Evolutionary conservation across 2,888 invertebrate genomes (phyloP), one percentile per base, ranked within the genome.

Genomic region (Neuroscelio doddi): DNA sequence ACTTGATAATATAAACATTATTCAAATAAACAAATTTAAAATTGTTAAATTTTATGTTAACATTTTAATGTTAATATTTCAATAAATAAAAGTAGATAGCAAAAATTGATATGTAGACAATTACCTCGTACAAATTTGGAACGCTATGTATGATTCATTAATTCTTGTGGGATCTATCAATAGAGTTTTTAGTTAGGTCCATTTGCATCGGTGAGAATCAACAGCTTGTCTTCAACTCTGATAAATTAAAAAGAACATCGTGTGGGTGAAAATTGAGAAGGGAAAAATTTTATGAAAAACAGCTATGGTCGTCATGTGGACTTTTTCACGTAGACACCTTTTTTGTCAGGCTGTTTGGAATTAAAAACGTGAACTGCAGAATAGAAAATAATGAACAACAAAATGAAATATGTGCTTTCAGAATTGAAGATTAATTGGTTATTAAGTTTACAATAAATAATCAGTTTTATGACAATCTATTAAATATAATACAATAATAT

Each of bases 231-330:
- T 51, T 70, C 71, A 79, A 80, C 80, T 78, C 70, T 79, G 79
- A 80, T 71, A 70, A 78, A 80, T 80, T 69, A 71, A 75, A 50
- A 32, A 15, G 64, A 50, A 55, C 17, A 3, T 1, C 5, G 16
- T 12, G 61, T 47, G 61, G 56, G 65, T 46, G 61, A 56, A 42
- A 30, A 46, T 29, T 9, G 17, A 38, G 9, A 15, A 30, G 61
- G 53, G 51, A 44, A 36, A 49, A 45, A 56, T 62, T n/a, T n/a
- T n/a, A n/a, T n/a, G n/a, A n/a, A n/a, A n/a, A n/a, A n/a, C n/a
- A n/a, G n/a, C n/a, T n/a, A n/a, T n/a, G n/a, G n/a, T 61, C 72
- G 73, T 76, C 80, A 77, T 78, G 79, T 79, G 80, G 75, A 78
- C 73, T 69, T 63, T 78, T 80, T 74, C 80, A 77, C 79, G 79